Percentiles rank a stretch among this genome's conserved stretches.
These are phyloP conservation scores for Pardosa pseudoannulata DNA, from an alignment of 2,888 invertebrate species.

Conservation along the genomic window DNA sequence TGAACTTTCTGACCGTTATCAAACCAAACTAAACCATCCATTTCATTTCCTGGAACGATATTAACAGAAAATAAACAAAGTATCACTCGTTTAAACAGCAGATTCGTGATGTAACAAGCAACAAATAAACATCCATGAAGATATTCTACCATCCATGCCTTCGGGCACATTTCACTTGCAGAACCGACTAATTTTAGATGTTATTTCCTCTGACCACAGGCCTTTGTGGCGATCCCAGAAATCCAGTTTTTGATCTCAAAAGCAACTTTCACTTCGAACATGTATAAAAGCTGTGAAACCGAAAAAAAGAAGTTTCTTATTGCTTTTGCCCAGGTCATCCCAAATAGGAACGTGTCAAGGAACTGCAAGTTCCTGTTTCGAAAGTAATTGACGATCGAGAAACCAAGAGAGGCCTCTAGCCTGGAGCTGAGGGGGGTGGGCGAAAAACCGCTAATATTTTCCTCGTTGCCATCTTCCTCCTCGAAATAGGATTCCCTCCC, in stretches of 20 bases:
- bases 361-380: neutral
- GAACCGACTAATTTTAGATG: too few relatives aligned
- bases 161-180: too few relatives aligned
- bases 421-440: neutral
- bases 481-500: too few relatives aligned
- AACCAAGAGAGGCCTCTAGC: neutral
- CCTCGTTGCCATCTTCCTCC: neutral
- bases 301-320: neutral
- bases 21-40: too few relatives aligned
- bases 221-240: neutral
- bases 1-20: too few relatives aligned
- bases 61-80: too few relatives aligned
- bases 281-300: neutral
- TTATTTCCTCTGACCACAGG: too few relatives aligned
- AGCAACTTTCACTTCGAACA: neutral
- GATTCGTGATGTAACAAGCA: too few relatives aligned
- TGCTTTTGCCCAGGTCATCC: neutral
- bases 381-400: slow-evolving; percentile 8
- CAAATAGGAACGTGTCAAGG: neutral
- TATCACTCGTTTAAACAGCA: too few relatives aligned
- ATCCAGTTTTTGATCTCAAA: neutral
- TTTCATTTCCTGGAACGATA: too few relatives aligned
- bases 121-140: too few relatives aligned
- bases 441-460: neutral
- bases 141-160: too few relatives aligned